Evolutionary conservation across 2,797 vertebrate genomes (phyloP).

Genomic region (Bovichtus diacanthus): DNA sequence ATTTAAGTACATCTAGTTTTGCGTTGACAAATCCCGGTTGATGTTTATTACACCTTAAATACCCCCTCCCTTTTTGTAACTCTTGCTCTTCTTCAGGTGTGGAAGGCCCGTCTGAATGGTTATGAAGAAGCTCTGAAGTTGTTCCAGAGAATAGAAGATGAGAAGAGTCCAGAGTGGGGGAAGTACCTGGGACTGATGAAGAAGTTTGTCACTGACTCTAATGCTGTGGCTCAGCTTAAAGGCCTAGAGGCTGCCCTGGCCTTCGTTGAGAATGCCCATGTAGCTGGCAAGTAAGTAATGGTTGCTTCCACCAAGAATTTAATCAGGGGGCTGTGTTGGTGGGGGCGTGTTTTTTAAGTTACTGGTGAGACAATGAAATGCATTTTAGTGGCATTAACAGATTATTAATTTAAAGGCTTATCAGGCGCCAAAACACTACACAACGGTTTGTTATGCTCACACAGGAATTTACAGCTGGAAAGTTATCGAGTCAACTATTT

Average conservation of each 20-base stretch:
- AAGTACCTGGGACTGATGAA: conserved; percentile 96
- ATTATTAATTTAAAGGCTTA: too few relatives aligned
- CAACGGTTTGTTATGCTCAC: too few relatives aligned
- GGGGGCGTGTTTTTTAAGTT: neutral
- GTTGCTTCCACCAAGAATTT: neutral
- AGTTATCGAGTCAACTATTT: too few relatives aligned
- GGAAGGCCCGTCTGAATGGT: conserved; percentile 97
- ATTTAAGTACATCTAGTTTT: neutral
- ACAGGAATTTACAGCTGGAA: too few relatives aligned
- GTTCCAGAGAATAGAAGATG: conserved; percentile 94
- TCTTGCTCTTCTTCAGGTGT: conserved; percentile 82
- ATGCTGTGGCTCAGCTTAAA: conserved; percentile 97
- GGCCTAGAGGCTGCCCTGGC: conserved; percentile 94
- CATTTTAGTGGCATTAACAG: too few relatives aligned
- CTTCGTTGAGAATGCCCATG: conserved; percentile 93
- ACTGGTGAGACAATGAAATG: too few relatives aligned
- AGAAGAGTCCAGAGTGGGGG: conserved; percentile 97
- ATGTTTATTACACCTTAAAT: neutral
- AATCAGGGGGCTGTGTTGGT: too few relatives aligned
- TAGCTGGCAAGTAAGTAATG: conserved; percentile 93
- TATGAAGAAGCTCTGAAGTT: conserved; percentile 97
- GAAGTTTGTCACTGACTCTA: conserved; percentile 97
- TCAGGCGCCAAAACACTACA: too few relatives aligned
- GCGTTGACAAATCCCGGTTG: neutral
- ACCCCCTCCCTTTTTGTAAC: neutral